Base-by-base conservation (phyloP, 2,888 invertebrate genomes). In the Teleogryllus oceanicus region DNA sequence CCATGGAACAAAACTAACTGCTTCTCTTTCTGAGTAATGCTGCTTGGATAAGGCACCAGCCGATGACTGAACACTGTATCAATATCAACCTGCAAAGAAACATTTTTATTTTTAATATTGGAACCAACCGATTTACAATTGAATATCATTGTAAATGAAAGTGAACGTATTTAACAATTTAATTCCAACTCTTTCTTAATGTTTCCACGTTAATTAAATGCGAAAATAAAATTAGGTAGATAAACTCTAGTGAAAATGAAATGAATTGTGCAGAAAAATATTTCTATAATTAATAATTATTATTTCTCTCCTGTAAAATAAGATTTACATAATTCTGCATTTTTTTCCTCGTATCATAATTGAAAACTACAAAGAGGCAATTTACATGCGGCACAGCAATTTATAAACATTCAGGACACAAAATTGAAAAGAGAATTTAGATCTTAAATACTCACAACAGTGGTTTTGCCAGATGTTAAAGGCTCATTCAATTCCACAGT, bases 21-120 rank as follows among this genome's bases (percentile, higher is more conserved):
- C 84, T 96, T 95, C 85, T 99, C 99, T 82, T 94, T 93, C 87
- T 99, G 99, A 0, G 92, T 90, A 82, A 99, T 97, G 84, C 93
- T 91, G 13, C 92, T 92, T 2, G 99, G 99, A 87, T 94, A 95
- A 0, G 99, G 96, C 50, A 88, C 86, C 50, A 98, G 88, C 20
- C 92, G 90, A 85, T 96, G 94, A 0, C 94, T 93, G 78, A 92
- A 92, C 0, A 95, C 91, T 12, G 92, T 89, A 85, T 97, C 96
- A 0, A 96, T 88, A 62, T 90, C 89, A 49, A 88, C 83, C 83
- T 83, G 78, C 50, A 82, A 79, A 16, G 11, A 80, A 80, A 50
- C 37, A 77, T 81, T 12, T 82, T 49, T 21, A n/a, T 50, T 16
- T 16, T 50, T 78, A 24, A 75, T n/a, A 13, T 3, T 21, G 21